These are phyloP conservation scores for Dolichotis patagonum DNA, from an alignment of 2,113 vertebrate genomes.

Conservation along the genomic window DNA sequence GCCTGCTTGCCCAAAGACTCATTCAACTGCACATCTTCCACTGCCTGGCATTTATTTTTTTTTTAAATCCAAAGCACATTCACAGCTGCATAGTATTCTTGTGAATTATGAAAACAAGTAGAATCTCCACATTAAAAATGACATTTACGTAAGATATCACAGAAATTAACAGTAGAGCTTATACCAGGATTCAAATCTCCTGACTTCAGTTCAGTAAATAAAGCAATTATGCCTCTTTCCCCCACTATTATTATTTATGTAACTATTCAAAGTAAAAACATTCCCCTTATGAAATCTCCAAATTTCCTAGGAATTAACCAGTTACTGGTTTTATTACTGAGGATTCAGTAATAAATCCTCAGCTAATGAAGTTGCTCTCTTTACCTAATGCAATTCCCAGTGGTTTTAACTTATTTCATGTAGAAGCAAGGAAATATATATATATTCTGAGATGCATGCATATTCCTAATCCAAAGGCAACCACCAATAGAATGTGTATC, in stretches of 20 bases:
- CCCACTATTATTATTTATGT: neutral
- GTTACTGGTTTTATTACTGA: no score
- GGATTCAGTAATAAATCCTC: neutral
- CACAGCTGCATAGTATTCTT: neutral
- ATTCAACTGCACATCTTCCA: neutral
- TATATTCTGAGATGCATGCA: neutral
- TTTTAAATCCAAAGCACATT: neutral
- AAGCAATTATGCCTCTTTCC: neutral
- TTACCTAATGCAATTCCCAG: neutral
- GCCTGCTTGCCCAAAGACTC: neutral
- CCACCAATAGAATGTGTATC: neutral
- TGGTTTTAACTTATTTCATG: neutral
- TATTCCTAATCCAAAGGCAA: neutral
- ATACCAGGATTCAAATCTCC: neutral
- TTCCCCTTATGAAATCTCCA: neutral
- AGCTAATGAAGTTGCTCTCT: neutral
- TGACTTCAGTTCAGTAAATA: neutral
- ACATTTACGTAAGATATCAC: neutral
- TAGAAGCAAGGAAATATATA: neutral
- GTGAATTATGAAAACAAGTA: neutral
- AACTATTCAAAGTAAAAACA: neutral
- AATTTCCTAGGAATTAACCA: constrained; percentile 12
- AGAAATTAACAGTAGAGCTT: neutral
- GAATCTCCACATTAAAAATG: neutral
- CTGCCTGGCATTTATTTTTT: neutral